Evolutionary conservation across 2,113 vertebrate genomes (phyloP), one percentile per base, ranked within the genome.

Genomic region (Gavia stellata): DNA sequence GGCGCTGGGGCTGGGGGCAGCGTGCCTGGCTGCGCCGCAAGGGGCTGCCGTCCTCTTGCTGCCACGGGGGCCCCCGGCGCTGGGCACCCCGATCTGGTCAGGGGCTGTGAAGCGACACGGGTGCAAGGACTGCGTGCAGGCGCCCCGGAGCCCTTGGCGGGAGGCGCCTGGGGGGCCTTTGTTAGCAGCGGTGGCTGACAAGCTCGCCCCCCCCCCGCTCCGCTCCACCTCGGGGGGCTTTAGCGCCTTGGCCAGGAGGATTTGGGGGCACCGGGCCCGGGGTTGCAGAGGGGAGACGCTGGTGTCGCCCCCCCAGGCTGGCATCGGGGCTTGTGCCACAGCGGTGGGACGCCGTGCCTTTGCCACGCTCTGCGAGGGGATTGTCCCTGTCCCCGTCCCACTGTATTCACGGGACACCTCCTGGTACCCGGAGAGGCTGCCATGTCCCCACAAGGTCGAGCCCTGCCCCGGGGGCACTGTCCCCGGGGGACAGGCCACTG

Each of bases 261-360:
- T 33, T 91, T 91, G 36, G 59, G 50, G 49, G 20, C 3, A 8
- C 25, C 44, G 50, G 26, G 20, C 58, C 25, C 14, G 3, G 24
- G 38, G 17, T 21, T 0, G 2, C 44, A 56, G 68, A 73, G 31
- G 38, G 36, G 38, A 58, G 58, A 56, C 0, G 2, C 34, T 45
- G 58, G 44, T 47, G 10, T 83, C 5, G 1, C 17, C 33, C 21
- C 33, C 21, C 38, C 0, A 3, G n/a, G 24, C 44, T 91, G 89
- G 81, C 49, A 12, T 1, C 0, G 2, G 23, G 31, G 2, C 1
- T 0, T 2, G 9, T 53, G 74, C n/a, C 0, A 0, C 42, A 8
- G 59, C 29, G 33, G 33, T 34, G 49, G 70, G 70, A 67, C 5
- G 0, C 33, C 13, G 80, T 55, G 71, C 63, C 17, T 1, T 65